phyloP scores from a whole-genome alignment of 2,797 vertebrate genomes.

The Anguilla obscura region DNA sequence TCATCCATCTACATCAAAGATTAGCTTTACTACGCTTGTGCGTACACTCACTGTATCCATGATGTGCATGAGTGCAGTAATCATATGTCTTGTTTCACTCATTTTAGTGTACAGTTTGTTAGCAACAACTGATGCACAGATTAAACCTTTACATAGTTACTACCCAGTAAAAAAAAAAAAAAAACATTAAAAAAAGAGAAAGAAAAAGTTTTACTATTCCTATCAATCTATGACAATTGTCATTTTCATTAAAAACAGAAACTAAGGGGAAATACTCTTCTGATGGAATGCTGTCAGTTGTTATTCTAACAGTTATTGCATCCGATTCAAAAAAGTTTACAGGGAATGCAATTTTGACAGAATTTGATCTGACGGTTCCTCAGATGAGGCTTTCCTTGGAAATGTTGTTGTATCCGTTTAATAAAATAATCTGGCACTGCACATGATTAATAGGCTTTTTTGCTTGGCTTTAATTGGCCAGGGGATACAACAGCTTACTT shows the following conservation, averaged over 20 bases:
- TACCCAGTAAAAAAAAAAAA: neutral
- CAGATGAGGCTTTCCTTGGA: neutral
- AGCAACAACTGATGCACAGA: neutral
- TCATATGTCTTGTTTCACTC: neutral
- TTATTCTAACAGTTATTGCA: neutral
- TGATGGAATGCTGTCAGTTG: neutral
- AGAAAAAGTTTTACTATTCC: neutral
- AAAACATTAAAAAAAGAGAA: neutral
- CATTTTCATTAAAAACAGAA: neutral
- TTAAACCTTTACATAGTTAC: neutral
- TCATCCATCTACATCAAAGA: constrained; percentile 2
- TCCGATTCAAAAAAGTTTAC: neutral
- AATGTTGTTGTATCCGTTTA: neutral
- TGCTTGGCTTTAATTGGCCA: neutral
- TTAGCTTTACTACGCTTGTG: neutral
- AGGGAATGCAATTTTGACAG: neutral
- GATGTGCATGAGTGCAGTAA: neutral
- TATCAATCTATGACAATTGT: neutral
- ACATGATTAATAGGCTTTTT: neutral
- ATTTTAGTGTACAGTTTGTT: neutral
- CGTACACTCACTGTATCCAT: neutral
- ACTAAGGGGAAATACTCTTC: neutral
- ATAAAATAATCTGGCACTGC: neutral
- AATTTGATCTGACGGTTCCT: neutral
- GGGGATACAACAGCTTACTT: neutral